Evolutionary conservation across 2,888 invertebrate species (phyloP), one percentile per base, ranked within the genome.

Genomic region (Caenorhabditis sp.): DNA sequence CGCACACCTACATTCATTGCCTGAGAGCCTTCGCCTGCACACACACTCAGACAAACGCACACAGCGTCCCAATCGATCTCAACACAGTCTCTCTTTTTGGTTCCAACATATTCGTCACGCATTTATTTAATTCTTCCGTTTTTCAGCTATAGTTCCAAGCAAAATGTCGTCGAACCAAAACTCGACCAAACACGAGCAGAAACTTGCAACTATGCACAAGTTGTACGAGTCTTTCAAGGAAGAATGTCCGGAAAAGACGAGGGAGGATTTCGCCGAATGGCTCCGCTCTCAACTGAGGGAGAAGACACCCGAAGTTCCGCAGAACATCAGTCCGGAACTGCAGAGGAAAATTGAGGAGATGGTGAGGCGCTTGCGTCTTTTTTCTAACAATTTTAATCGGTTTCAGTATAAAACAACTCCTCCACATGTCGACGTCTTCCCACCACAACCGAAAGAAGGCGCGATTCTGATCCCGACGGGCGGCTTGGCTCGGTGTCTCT

Each of bases 301-400:
- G 24, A 3, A 51, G 11, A 24, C 24, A 9, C 51, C 24, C 9
- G 8, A 4, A 26, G n/a, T 55, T 28, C 55, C 55, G 28, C 15
- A 55, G 15, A 55, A 55, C 28, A n/a, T 55, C 35, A 56, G 56
- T 56, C 56, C 32, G 20, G 56, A 56, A 56, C 9, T 56, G n/a
- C n/a, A 35, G 56, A 32, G 35, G 28, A 56, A 24, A 35, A 56
- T 56, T 4, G 1, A 18, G n/a, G 35, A 56, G 18, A 56, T 56
- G 56, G 56, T 56, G 2, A 56, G 56, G n/a, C n/a, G n/a, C n/a
- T 28, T 2, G 15, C 18, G 4, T 28, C 55, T 2, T 3, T n/a
- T 32, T 55, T 28, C 55, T 2, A 40, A 15, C n/a, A 35, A 8
- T 2, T 9, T 18, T 1, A 13, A 13, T 4, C 55, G 15, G n/a